These are phyloP conservation scores for Clarias gariepinus DNA, from an alignment of 2,113 vertebrate species.

Conservation along the genomic window DNA sequence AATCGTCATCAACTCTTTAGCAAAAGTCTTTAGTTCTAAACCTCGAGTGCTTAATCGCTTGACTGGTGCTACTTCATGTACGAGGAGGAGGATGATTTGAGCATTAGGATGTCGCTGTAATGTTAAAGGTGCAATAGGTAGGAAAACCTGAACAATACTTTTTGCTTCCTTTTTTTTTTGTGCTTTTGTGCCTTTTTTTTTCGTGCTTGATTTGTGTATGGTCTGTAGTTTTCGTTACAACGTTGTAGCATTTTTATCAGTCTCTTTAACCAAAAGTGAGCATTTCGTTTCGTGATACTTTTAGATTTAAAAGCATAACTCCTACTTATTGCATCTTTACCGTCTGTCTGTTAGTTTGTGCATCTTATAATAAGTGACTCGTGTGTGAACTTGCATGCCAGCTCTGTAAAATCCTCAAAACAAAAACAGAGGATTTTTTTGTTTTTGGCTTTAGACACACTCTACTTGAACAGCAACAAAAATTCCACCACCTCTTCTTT, in stretches of 20 bases:
- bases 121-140: slow-evolving; percentile 16
- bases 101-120: neutral
- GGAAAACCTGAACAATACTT: slow-evolving; percentile 30
- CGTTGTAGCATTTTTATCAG: slow-evolving; percentile 23
- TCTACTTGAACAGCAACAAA: slow-evolving; percentile 27
- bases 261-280: neutral
- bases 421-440: neutral
- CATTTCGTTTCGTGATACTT: neutral
- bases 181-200: neutral
- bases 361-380: neutral
- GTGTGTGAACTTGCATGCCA: slow-evolving; percentile 30
- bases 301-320: neutral
- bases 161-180: slow-evolving; percentile 28
- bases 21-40: neutral
- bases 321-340: neutral
- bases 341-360: neutral
- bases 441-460: neutral
- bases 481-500: neutral
- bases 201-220: slow-evolving; percentile 9
- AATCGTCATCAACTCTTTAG: neutral
- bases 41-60: neutral
- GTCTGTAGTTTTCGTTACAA: neutral
- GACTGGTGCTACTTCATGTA: slow-evolving; percentile 36
- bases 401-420: neutral
- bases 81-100: neutral